Conservation (phyloP, 1,140 invertebrate species). For the Spodoptera frugiperda region DNA sequence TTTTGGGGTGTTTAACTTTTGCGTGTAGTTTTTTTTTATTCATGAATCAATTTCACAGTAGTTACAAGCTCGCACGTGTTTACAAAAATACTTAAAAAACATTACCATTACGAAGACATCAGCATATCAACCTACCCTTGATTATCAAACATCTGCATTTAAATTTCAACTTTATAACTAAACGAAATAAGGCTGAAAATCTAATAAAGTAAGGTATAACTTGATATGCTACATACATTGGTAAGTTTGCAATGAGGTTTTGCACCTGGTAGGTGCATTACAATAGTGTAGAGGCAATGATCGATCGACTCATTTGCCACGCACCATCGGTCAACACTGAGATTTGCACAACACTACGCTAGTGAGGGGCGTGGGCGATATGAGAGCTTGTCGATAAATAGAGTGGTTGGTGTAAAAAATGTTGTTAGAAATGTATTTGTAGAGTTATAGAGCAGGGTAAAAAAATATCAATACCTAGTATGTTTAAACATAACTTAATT, state of each 20-base stretch:
- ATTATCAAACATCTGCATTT: no score
- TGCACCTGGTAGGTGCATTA: constrained; percentile 66
- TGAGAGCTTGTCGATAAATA: not conserved
- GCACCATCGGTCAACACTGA: constrained; percentile 76
- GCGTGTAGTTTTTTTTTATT: not conserved
- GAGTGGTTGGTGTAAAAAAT: not conserved
- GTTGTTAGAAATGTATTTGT: not conserved
- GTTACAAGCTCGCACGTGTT: not conserved
- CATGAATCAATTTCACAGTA: no score
- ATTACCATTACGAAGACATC: not conserved
- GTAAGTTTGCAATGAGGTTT: constrained; percentile 17
- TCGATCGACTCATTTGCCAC: constrained; percentile 79
- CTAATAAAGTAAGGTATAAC: not conserved
- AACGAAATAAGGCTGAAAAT: no score
- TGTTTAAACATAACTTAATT: no score
- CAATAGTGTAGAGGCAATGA: constrained; percentile 66
- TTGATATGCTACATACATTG: not conserved
- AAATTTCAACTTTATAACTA: no score
- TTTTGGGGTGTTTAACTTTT: constrained; percentile 13
- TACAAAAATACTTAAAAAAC: constrained; percentile 1
- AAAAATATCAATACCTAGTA: no score
- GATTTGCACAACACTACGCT: constrained; percentile 72
- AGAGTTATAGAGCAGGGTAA: no score
- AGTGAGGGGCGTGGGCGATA: constrained; percentile 44
- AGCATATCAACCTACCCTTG: no score